Conservation (phyloP, 2,888 invertebrate genomes). For the Prosopocoilus inquinatus region DNA sequence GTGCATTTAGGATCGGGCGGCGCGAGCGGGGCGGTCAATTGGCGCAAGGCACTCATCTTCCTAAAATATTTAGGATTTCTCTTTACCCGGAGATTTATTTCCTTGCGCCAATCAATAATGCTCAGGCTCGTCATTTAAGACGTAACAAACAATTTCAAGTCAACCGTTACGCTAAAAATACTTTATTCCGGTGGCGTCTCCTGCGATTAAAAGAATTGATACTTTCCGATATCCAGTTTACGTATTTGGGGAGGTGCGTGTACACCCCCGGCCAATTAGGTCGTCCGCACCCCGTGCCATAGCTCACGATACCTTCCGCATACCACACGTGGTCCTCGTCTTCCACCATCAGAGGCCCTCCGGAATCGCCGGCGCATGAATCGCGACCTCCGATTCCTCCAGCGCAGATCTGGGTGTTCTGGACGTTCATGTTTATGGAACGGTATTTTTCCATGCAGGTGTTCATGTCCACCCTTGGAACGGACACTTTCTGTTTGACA, state of each 20-base stretch:
- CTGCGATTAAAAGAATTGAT: slow-evolving; percentile 9
- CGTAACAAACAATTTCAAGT: neutral
- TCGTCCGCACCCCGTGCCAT: slow-evolving; percentile 65
- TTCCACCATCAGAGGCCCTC: slow-evolving; percentile 70
- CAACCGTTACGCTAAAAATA: neutral
- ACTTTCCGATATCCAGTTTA: slow-evolving; percentile 59
- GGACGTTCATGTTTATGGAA: slow-evolving; percentile 52
- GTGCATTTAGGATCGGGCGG: too few relatives aligned
- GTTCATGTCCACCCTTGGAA: slow-evolving; percentile 57
- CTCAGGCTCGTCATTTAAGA: neutral
- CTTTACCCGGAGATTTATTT: too few relatives aligned
- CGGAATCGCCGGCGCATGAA: slow-evolving; percentile 77
- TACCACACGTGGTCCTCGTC: slow-evolving; percentile 52
- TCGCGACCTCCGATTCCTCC: slow-evolving; percentile 66
- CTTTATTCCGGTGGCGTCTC: too few relatives aligned
- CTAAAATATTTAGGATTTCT: too few relatives aligned
- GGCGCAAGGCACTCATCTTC: too few relatives aligned
- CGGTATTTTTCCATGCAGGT: slow-evolving; percentile 57
- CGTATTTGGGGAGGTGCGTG: slow-evolving; percentile 60
- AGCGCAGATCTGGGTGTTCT: slow-evolving; percentile 66
- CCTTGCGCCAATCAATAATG: neutral
- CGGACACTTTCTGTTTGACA: slow-evolving; percentile 62
- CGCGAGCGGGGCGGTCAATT: too few relatives aligned
- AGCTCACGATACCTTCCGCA: slow-evolving; percentile 66
- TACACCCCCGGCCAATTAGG: slow-evolving; percentile 71